Percentiles rank a stretch among this genome's conserved stretches.
These are phyloP conservation scores for Indicator maculatus DNA, from an alignment of 2,113 vertebrate genomes.

Conservation along the genomic window DNA sequence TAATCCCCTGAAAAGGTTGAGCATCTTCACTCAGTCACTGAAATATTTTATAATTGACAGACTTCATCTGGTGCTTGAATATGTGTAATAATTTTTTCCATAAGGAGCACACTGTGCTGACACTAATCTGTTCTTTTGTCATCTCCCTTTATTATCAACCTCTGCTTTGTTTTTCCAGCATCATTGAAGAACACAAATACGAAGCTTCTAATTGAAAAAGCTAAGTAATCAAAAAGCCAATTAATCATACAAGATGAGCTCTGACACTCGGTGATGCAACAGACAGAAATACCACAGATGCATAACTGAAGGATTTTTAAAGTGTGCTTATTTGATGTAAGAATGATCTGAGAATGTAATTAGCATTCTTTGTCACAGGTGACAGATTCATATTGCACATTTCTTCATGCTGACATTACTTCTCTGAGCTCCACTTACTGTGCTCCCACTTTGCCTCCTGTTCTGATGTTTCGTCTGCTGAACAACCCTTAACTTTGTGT, in stretches of 20 bases:
- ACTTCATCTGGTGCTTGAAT: slow-evolving; percentile 69
- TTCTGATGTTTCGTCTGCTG: background rate
- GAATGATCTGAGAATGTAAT: slow-evolving; percentile 71
- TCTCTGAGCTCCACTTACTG: background rate
- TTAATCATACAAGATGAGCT: slow-evolving; percentile 77
- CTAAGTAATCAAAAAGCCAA: slow-evolving; percentile 76
- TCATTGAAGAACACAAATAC: slow-evolving; percentile 52
- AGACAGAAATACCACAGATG: slow-evolving; percentile 43
- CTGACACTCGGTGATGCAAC: slow-evolving; percentile 65
- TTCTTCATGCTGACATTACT: slow-evolving; percentile 20
- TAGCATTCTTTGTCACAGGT: slow-evolving; percentile 66
- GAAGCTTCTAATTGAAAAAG: slow-evolving; percentile 73
- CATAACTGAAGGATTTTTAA: slow-evolving; percentile 44
- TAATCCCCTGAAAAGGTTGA: slow-evolving; percentile 64
- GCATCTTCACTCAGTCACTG: slow-evolving; percentile 46
- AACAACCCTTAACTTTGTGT: background rate
- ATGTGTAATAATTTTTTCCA: slow-evolving; percentile 64
- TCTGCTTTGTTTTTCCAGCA: slow-evolving; percentile 55
- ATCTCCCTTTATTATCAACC: slow-evolving; percentile 68
- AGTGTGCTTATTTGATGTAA: slow-evolving; percentile 67
- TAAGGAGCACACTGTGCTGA: slow-evolving; percentile 62
- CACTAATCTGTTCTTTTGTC: slow-evolving; percentile 73
- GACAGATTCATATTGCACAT: slow-evolving; percentile 23
- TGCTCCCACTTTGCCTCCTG: background rate
- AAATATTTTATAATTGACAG: slow-evolving; percentile 70